Conservation (phyloP, 2,888 invertebrate genomes). For the Morpho helenor region DNA sequence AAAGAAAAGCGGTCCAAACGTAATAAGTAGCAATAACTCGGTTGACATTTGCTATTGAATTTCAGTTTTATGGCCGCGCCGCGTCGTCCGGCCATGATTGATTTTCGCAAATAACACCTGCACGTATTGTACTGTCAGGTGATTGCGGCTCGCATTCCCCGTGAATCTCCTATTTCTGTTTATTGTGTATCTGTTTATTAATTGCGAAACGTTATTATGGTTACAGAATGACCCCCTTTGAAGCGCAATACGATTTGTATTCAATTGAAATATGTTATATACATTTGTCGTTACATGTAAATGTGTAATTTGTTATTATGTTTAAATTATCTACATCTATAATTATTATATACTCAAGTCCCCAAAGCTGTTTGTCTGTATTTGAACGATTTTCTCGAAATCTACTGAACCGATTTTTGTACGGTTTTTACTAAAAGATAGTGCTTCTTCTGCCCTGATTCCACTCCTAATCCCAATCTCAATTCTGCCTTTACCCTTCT, state of each 20-base stretch:
- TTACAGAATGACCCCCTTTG: constrained; percentile 7
- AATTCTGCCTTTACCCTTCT: too few relatives aligned
- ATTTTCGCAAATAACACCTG: constrained; percentile 48
- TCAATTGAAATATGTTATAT: constrained; percentile 13
- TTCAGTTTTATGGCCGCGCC: constrained; percentile 50
- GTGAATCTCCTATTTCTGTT: constrained; percentile 37
- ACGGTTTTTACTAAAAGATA: too few relatives aligned
- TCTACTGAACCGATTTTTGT: too few relatives aligned
- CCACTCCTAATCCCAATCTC: too few relatives aligned
- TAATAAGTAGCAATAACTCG: constrained; percentile 53
- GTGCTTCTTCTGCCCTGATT: too few relatives aligned
- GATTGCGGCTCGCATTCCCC: constrained; percentile 28
- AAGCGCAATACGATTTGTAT: constrained; percentile 11
- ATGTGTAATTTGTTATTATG: constrained; percentile 8
- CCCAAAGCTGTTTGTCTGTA: too few relatives aligned
- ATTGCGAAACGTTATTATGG: constrained; percentile 27
- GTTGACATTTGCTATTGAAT: constrained; percentile 52
- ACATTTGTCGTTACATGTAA: constrained; percentile 1
- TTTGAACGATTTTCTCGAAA: too few relatives aligned
- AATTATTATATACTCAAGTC: too few relatives aligned
- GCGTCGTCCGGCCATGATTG: constrained; percentile 48
- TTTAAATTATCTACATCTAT: not conserved
- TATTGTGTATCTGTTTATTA: constrained; percentile 35
- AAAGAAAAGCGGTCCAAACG: constrained; percentile 17
- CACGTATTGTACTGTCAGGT: constrained; percentile 49